Evolutionary conservation across 2,888 invertebrate genomes (phyloP), one percentile per base, ranked within the genome.

Genomic region (Lysandra coridon): DNA sequence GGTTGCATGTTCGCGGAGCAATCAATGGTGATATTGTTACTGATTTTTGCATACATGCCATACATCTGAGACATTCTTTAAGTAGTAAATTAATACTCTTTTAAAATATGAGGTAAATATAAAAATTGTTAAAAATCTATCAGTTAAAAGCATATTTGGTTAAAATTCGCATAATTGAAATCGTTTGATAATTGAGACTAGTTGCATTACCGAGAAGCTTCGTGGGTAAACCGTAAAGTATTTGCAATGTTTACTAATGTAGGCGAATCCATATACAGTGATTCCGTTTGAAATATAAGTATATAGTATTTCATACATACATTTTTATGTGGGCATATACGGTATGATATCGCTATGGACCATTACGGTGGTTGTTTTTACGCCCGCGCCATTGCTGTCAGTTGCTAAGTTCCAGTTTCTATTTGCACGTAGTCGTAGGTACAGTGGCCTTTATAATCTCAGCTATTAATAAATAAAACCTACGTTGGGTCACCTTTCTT

Each of bases 1-100:
- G 80, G 80, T 81, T 77, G 80, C 80, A 81, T 74, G 78, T 73
- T 76, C 30, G 73, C 57, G 53, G 40, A 30, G 23, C 62, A 60
- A 12, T 49, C 78, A n/a, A 40, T 62, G 40, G 44, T 6, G 7
- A 23, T 23, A 23, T 57, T 76, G 57, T 57, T 33, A 74, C 4
- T 40, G n/a, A 40, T n/a, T 74, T 44, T 74, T 7, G 40, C 44
- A 40, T 12, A 37, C 5, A 44, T 44, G 6, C 4, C n/a, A 44
- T 10, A 73, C 73, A 73, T 17, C 2, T 49, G 7, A 23, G 7
- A 62, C 62, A 2, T 60, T 23, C 6, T n/a, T 57, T 60, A 7
- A 60, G 60, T 44, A 40, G 40, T 40, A 37, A 37, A 4, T 40
- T 40, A 0, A 40, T 40, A 40, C 5, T 40, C 4, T 40, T 40